A percentile compares a stretch with the other conserved stretches of the same genome.
These are phyloP conservation scores for Melanotaenia duboulayi DNA, from an alignment of 2,113 vertebrate species.

Conservation along the genomic window DNA sequence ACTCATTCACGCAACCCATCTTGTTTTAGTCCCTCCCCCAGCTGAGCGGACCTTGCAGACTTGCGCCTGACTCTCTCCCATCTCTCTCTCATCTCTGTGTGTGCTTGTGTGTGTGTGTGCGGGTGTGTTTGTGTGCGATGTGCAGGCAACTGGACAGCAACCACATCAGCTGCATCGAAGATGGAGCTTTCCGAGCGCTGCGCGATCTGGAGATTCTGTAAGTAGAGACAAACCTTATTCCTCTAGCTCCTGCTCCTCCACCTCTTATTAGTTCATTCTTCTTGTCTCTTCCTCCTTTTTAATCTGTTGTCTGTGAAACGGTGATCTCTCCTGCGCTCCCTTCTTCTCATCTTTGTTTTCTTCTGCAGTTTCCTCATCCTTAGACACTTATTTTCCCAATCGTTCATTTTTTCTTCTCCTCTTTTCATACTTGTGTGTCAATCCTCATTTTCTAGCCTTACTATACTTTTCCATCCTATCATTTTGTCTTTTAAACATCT, in stretches of 20 bases:
- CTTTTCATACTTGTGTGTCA: not conserved
- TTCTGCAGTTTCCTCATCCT: slow-evolving; percentile 28
- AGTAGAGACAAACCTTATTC: slow-evolving; percentile 79
- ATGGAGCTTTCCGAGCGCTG: slow-evolving; percentile 99
- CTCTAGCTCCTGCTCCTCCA: slow-evolving; percentile 21
- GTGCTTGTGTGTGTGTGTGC: slow-evolving; percentile 51
- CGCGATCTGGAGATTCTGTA: slow-evolving; percentile 99
- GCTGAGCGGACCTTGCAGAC: slow-evolving; percentile 69
- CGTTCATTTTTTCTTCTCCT: slow-evolving; percentile 9
- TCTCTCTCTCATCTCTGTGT: slow-evolving; percentile 64
- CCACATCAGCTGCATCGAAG: slow-evolving; percentile 99
- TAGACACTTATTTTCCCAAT: not conserved
- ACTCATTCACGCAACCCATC: slow-evolving; percentile 57
- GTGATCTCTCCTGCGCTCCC: slow-evolving; percentile 41
- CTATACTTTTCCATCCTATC: slow-evolving; percentile 23
- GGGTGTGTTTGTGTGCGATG: slow-evolving; percentile 57
- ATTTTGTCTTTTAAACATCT: not conserved
- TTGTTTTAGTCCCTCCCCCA: slow-evolving; percentile 74
- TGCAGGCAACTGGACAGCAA: slow-evolving; percentile 99
- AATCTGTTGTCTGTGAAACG: slow-evolving; percentile 44
- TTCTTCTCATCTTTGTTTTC: slow-evolving; percentile 32
- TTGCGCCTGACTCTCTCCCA: slow-evolving; percentile 70
- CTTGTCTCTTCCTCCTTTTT: slow-evolving; percentile 24
- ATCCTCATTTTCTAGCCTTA: slow-evolving; percentile 1
- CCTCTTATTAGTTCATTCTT: slow-evolving; percentile 28